These are phyloP conservation scores for Drosophila mimica DNA, from an alignment of 2,888 invertebrate genomes.

Conservation along the genomic window DNA sequence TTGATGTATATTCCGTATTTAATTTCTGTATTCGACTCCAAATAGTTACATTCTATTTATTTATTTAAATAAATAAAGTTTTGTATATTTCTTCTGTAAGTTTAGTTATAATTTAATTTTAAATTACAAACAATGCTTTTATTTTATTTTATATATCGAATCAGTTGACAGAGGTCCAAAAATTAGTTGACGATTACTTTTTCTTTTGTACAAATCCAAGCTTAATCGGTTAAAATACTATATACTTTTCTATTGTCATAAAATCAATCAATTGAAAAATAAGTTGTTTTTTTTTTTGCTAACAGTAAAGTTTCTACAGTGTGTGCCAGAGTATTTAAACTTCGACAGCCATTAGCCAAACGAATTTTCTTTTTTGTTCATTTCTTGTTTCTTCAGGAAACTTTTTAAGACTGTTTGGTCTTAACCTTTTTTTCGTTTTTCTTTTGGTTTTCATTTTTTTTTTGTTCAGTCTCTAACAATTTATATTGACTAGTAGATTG, in stretches of 20 bases:
- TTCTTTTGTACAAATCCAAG: background rate
- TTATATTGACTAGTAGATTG: constrained; percentile 17
- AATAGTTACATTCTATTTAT: background rate
- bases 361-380: background rate
- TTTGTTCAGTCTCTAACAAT: background rate
- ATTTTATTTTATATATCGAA: background rate
- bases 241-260: background rate
- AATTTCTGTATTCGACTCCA: background rate
- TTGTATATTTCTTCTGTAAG: background rate
- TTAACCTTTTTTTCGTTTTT: background rate
- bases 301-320: background rate
- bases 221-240: background rate
- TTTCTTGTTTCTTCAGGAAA: constrained; percentile 4
- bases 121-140: background rate
- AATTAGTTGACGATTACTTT: background rate
- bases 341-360: background rate
- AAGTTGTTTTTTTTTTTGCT: background rate
- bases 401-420: constrained; percentile 9
- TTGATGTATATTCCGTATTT: background rate
- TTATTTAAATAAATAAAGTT: background rate
- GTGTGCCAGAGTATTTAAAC: background rate
- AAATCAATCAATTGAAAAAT: background rate
- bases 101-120: background rate
- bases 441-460: constrained; percentile 3
- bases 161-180: background rate